phyloP scores from a whole-genome alignment of 2,113 vertebrate genomes.

The Heptranchias perlo region DNA sequence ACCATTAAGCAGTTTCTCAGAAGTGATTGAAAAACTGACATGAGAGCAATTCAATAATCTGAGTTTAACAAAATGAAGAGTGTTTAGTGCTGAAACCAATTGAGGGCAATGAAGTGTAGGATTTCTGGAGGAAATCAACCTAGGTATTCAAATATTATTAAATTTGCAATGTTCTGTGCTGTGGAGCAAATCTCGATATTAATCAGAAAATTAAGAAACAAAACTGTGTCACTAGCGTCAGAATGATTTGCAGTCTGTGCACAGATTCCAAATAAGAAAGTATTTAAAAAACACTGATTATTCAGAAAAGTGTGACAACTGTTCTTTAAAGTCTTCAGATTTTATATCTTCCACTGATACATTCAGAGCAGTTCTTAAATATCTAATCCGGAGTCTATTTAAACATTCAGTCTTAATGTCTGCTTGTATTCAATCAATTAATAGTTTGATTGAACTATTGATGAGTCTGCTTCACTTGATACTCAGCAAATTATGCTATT shows the following conservation, averaged over 20 bases:
- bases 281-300: background rate
- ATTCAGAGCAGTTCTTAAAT: background rate
- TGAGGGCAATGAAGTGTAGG: slow-evolving; percentile 15
- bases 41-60: slow-evolving; percentile 13
- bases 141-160: slow-evolving; percentile 26
- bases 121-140: background rate
- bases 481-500: background rate
- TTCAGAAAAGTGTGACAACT: background rate
- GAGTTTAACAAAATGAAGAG: background rate
- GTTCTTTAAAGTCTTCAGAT: background rate
- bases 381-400: background rate
- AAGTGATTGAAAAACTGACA: slow-evolving; percentile 24
- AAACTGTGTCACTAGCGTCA: background rate
- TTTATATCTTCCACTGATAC: background rate
- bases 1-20: slow-evolving; percentile 20
- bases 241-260: slow-evolving; percentile 16
- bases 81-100: slow-evolving; percentile 3
- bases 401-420: background rate
- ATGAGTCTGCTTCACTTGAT: slow-evolving; percentile 3
- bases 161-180: slow-evolving; percentile 4
- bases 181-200: background rate
- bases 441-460: background rate
- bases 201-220: background rate
- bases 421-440: slow-evolving; percentile 7
- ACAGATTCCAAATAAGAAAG: background rate